Evolutionary conservation across 2,113 vertebrate genomes (phyloP), one percentile per base, ranked within the genome.

Genomic region (Daubentonia madagascariensis): DNA sequence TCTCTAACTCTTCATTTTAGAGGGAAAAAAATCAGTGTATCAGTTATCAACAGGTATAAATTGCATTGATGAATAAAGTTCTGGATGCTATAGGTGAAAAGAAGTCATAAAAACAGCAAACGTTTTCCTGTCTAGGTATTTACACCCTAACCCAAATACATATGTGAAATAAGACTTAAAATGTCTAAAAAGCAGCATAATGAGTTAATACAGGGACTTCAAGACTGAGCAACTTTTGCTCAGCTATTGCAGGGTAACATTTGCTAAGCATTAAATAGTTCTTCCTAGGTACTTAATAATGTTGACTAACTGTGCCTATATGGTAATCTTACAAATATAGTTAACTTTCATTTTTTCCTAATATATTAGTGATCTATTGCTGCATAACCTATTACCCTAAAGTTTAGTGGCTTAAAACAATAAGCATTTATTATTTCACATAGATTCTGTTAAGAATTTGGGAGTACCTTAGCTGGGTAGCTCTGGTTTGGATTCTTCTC

Each of bases 121-220:
- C 40, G 12, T 50, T 91, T 94, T 84, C 6, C 87, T 80, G 96
- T 87, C 79, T 75, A 90, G 59, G 32, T 52, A 81, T 88, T 91
- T 90, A 17, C 0, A 65, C 32, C 80, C 43, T 70, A 84, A 76
- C 57, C 18, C n/a, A 85, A 86, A 65, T 94, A 61, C 1, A 28
- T 78, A 59, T 59, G 16, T 83, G 54, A 85, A 81, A 75, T 52
- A 48, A 96, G 50, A 80, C 48, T 91, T 85, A 61, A 96, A 63
- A 59, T 92, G 18, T 85, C 35, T 81, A 68, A 61, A 81, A 68
- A 22, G 5, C 76, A 32, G 8, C 32, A 54, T 22, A 48, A 35
- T 67, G 40, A 92, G 25, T 88, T 83, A 67, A 83, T 61, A 37
- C 28, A 72, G 63, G 20, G 67, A 80, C 35, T 85, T 79, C 13